Evolutionary conservation across 2,888 invertebrate species (phyloP).

Genomic region (Noctua janthe): DNA sequence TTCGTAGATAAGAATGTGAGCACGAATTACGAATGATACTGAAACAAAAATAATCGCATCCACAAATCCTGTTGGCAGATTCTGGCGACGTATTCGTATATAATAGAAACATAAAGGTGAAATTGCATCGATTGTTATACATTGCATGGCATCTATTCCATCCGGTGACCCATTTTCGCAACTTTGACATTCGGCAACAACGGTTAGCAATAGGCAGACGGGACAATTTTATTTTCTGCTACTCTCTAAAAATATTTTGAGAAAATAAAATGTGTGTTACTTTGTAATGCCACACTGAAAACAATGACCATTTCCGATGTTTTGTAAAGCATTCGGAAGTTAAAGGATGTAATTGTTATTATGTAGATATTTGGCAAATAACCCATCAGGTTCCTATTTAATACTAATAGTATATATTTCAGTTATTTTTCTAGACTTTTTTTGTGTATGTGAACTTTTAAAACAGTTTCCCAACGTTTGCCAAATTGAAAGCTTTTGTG

Average conservation of each 20-base stretch:
- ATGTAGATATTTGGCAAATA: conserved; percentile 53
- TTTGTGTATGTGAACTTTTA: conserved; percentile 38
- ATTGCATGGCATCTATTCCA: conserved; percentile 79
- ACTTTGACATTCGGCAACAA: conserved; percentile 82
- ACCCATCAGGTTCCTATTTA: conserved; percentile 46
- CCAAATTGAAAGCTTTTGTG: conserved; percentile 63
- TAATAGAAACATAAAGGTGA: conserved; percentile 62
- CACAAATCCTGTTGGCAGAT: conserved; percentile 46
- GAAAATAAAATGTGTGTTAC: conserved; percentile 60
- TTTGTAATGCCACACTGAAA: conserved; percentile 25
- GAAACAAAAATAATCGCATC: conserved; percentile 60
- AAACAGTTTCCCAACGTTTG: conserved; percentile 45
- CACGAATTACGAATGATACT: conserved; percentile 47
- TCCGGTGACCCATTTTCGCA: conserved; percentile 87
- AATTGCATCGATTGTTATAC: conserved; percentile 81
- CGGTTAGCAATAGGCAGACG: conserved; percentile 82
- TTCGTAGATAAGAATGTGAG: conserved; percentile 46
- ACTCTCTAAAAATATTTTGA: conserved; percentile 72
- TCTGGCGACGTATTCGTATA: conserved; percentile 43
- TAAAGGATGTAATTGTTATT: conserved; percentile 30
- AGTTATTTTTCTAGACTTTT: conserved; percentile 11
- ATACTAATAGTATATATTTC: conserved; percentile 42
- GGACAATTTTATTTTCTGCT: conserved; percentile 69
- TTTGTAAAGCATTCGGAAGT: conserved; percentile 13
- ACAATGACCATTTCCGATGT: conserved; percentile 11